Percentiles rank a stretch among this genome's conserved stretches.
Conservation (phyloP, 2,113 vertebrate genomes). For the Malurus cyaneus region DNA sequence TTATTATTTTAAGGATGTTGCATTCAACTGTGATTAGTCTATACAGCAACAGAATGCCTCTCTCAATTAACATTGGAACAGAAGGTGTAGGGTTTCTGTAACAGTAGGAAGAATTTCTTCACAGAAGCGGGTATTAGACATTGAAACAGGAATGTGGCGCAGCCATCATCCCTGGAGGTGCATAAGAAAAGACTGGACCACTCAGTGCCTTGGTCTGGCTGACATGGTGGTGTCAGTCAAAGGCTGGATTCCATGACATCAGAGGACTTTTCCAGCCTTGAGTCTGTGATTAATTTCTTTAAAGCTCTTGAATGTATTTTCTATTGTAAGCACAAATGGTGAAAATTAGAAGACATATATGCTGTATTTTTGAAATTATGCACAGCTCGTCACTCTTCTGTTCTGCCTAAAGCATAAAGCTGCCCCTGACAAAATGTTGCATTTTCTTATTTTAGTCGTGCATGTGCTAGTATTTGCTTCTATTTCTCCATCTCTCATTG, state of each 20-base stretch:
- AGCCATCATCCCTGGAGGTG: not conserved
- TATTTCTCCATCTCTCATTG: not conserved
- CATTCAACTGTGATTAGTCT: not conserved
- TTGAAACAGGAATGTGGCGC: rapidly evolving
- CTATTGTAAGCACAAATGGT: not conserved
- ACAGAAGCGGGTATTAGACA: not conserved
- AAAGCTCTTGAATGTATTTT: not conserved
- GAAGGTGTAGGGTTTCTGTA: not conserved
- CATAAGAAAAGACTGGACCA: not conserved
- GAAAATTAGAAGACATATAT: not conserved
- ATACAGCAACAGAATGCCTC: not conserved
- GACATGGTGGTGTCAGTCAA: not conserved
- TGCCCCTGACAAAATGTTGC: not conserved
- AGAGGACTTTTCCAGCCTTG: not conserved
- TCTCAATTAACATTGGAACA: not conserved
- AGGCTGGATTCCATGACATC: not conserved
- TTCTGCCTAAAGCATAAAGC: not conserved
- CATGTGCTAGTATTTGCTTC: not conserved
- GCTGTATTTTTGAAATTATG: not conserved
- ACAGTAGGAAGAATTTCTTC: not conserved
- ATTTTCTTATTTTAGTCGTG: not conserved
- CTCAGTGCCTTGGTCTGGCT: not conserved
- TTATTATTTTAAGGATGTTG: not conserved
- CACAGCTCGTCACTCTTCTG: not conserved
- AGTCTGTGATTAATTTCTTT: not conserved